Conservation (phyloP, 2,113 vertebrate species). For the Rhinolophus ferrumequinum region DNA sequence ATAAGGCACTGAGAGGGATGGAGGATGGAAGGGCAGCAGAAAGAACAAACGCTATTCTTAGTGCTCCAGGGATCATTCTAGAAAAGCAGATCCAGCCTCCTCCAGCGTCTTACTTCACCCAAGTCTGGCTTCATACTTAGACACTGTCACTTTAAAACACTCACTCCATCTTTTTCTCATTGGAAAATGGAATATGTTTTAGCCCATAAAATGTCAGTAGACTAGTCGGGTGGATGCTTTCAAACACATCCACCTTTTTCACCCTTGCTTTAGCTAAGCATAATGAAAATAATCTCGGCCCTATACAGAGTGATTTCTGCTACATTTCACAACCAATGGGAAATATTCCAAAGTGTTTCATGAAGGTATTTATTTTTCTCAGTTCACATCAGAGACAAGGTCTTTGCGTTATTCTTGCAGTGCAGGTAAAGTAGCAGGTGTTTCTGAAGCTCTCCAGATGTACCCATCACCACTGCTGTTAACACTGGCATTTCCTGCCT, state of each 20-base stretch:
- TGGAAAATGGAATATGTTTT: neutral
- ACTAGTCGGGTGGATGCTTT: neutral
- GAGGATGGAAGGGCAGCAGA: neutral
- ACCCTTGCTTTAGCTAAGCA: neutral
- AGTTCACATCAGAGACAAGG: neutral
- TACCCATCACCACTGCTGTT: neutral
- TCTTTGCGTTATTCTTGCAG: neutral
- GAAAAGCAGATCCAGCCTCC: neutral
- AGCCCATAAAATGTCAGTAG: neutral
- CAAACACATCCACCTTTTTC: neutral
- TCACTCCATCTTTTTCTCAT: neutral
- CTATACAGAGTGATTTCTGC: neutral
- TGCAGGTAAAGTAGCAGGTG: neutral
- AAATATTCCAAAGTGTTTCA: neutral
- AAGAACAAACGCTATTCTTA: neutral
- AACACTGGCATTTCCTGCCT: neutral
- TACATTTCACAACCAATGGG: neutral
- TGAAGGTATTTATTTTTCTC: neutral
- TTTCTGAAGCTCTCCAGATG: neutral
- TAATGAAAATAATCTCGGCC: neutral
- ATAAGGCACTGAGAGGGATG: neutral
- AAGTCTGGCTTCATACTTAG: neutral
- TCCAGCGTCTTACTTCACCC: neutral
- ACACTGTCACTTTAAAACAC: neutral
- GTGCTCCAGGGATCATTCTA: neutral